Conservation (phyloP, 2,113 vertebrate genomes). For the Nycticryphes semicollaris region DNA sequence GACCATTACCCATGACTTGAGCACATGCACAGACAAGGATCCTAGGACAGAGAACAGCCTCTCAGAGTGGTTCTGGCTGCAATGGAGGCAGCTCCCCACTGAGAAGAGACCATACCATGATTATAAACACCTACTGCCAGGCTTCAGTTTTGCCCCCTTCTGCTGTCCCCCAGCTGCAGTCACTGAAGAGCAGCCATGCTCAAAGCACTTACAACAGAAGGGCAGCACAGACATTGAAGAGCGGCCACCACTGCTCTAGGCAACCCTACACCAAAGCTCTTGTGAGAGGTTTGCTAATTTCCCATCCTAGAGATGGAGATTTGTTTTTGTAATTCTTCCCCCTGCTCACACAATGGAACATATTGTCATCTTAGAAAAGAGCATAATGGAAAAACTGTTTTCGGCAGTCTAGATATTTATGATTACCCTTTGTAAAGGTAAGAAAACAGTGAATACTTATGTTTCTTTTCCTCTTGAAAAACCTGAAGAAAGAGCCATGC, state of each 20-base stretch:
- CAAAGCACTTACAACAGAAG: not conserved
- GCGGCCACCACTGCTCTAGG: not conserved
- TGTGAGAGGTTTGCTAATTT: not conserved
- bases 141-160: not conserved
- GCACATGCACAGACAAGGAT: not conserved
- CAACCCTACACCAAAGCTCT: not conserved
- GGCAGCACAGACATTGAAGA: not conserved
- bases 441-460: not conserved
- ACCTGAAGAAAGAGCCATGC: not conserved
- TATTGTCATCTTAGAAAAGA: not conserved
- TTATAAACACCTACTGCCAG: not conserved
- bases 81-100: not conserved
- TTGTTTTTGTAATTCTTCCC: not conserved
- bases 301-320: not conserved
- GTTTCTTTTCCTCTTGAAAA: not conserved
- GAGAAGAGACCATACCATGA: not conserved
- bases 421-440: not conserved
- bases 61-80: accelerated
- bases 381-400: not conserved
- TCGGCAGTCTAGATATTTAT: not conserved
- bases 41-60: not conserved
- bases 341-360: not conserved
- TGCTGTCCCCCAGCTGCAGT: not conserved
- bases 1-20: accelerated
- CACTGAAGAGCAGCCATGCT: not conserved